phyloP scores from a whole-genome alignment of 1,140 invertebrate genomes.

The Ips nitidus region DNA sequence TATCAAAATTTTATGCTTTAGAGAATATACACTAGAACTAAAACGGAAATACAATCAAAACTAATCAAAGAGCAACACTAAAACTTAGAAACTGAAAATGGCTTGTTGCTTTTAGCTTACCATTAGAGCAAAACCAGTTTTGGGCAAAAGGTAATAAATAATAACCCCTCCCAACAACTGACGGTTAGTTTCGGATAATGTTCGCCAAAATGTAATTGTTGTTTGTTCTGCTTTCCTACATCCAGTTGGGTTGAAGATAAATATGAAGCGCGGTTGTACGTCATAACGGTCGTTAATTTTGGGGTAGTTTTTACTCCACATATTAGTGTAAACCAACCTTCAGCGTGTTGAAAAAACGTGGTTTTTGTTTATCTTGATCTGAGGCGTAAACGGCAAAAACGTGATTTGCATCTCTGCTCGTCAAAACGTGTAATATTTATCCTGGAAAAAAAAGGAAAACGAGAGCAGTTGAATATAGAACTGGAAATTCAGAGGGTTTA shows the following conservation, averaged over 20 bases:
- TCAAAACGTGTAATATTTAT: slow-evolving; percentile 22
- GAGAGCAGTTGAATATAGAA: slow-evolving; percentile 14
- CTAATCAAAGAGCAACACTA: too few species aligned
- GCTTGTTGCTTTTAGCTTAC: slow-evolving; percentile 10
- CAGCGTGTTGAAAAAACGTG: too few species aligned
- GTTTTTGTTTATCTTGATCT: background rate
- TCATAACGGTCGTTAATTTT: background rate
- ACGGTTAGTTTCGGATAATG: slow-evolving; percentile 20
- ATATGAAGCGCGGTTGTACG: background rate
- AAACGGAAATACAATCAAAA: too few species aligned
- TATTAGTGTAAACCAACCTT: too few species aligned
- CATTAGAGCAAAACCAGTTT: background rate
- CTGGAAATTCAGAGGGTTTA: slow-evolving; percentile 17
- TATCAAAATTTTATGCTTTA: too few species aligned
- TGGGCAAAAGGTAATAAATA: slow-evolving; percentile 19
- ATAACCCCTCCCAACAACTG: slow-evolving; percentile 8
- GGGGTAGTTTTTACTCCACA: too few species aligned
- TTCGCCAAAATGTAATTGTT: slow-evolving; percentile 20
- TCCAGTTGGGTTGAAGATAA: slow-evolving; percentile 7
- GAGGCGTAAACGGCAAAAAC: slow-evolving; percentile 6
- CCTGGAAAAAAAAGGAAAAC: slow-evolving; percentile 6
- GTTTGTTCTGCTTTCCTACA: slow-evolving; percentile 15
- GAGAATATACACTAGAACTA: too few species aligned
- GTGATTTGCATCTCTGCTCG: slow-evolving; percentile 15
- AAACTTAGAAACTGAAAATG: background rate